phyloP scores from a whole-genome alignment of 2,888 invertebrate genomes.

The Clistopyga incitator region DNA sequence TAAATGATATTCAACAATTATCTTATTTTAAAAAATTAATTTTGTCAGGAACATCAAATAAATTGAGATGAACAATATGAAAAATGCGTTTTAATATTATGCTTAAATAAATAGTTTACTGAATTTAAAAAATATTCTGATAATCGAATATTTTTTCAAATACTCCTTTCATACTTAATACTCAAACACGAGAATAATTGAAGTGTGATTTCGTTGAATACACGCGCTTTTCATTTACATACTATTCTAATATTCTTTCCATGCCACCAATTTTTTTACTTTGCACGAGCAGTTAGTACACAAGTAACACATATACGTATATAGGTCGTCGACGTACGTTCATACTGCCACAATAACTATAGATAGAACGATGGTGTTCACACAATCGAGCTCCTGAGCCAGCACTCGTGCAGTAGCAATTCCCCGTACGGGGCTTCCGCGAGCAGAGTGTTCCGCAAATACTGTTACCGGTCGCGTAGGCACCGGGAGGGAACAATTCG shows the following conservation, averaged over 20 bases:
- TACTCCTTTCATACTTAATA: too few species aligned
- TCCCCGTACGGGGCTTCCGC: slow-evolving; percentile 57
- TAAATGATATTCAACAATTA: neutral
- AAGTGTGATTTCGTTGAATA: too few species aligned
- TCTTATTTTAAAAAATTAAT: too few species aligned
- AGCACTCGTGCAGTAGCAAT: slow-evolving; percentile 63
- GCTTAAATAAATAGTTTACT: too few species aligned
- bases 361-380: slow-evolving; percentile 38
- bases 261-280: neutral
- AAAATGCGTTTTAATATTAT: too few species aligned
- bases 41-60: too few species aligned
- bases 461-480: slow-evolving; percentile 73
- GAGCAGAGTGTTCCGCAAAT: slow-evolving; percentile 77
- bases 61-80: too few species aligned
- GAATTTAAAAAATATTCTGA: too few species aligned
- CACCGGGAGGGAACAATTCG: slow-evolving; percentile 71
- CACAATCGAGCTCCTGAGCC: slow-evolving; percentile 44
- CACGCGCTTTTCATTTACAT: too few species aligned
- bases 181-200: too few species aligned
- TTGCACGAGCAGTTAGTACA: neutral
- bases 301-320: neutral
- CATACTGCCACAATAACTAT: slow-evolving; percentile 22
- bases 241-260: too few species aligned
- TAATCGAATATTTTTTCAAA: too few species aligned
- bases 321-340: neutral